Evolutionary conservation across 2,113 vertebrate genomes (phyloP).

Genomic region (Lepisosteus oculatus): DNA sequence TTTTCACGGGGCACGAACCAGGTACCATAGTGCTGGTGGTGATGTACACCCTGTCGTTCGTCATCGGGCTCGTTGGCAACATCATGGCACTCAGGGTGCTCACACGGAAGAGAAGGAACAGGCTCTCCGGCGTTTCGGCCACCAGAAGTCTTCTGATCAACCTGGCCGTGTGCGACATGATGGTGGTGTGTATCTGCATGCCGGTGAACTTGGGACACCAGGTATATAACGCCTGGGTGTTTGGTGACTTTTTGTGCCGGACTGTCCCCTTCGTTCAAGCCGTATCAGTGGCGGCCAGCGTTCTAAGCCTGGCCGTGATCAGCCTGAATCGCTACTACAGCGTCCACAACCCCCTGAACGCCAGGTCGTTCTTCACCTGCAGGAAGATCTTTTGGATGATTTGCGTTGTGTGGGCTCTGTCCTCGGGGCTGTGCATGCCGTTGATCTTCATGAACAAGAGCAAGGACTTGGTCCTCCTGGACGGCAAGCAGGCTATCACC

Average conservation of each 20-base stretch:
- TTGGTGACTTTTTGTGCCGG: conserved; percentile 57
- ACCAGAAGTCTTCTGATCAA: conserved; percentile 56
- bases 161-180: conserved; percentile 59
- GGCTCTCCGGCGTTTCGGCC: conserved; percentile 42
- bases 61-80: conserved; percentile 51
- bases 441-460: conserved; percentile 55
- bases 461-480: conserved; percentile 42
- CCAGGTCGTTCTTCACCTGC: conserved; percentile 49
- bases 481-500: conserved; percentile 35
- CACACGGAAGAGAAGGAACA: conserved; percentile 42
- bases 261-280: conserved; percentile 61
- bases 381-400: conserved; percentile 50
- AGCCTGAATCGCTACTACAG: conserved; percentile 60
- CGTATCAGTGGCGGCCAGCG: conserved; percentile 58
- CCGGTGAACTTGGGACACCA: conserved; percentile 59
- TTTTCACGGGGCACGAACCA: conserved; percentile 56
- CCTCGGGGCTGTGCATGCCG: conserved; percentile 50
- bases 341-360: conserved; percentile 55
- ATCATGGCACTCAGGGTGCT: conserved; percentile 53
- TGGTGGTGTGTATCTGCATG: conserved; percentile 64
- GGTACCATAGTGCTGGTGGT: conserved; percentile 51
- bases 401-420: conserved; percentile 47
- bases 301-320: conserved; percentile 55
- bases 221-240: conserved; percentile 59
- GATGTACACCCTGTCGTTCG: conserved; percentile 55